Percentiles rank a stretch among this genome's conserved stretches.
These are phyloP conservation scores for Ailuropoda melanoleuca DNA, from an alignment of 2,113 vertebrate genomes.

Conservation along the genomic window DNA sequence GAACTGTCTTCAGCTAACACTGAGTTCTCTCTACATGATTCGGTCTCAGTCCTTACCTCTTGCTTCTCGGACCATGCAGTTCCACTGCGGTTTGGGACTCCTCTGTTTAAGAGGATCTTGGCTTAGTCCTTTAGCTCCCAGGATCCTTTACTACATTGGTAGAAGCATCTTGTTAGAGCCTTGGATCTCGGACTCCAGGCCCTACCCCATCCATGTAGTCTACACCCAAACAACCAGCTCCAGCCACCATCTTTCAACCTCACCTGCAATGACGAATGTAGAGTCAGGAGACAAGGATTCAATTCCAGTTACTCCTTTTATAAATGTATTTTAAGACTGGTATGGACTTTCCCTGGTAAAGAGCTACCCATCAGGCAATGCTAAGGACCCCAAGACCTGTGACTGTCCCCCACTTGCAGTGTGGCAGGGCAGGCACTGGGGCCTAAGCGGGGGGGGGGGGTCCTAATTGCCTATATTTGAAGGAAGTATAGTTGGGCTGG, in stretches of 20 bases:
- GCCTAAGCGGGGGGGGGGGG: rapidly evolving
- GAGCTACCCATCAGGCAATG: background rate
- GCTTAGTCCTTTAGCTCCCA: background rate
- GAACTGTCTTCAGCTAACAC: background rate
- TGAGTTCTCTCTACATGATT: background rate
- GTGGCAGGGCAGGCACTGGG: background rate
- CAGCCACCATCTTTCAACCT: background rate
- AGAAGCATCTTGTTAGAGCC: background rate
- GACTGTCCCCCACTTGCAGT: background rate
- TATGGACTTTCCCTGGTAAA: background rate
- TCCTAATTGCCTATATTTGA: background rate
- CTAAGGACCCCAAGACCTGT: background rate
- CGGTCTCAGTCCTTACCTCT: background rate
- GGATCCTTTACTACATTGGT: background rate
- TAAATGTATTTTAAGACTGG: background rate
- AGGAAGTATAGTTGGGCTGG: background rate
- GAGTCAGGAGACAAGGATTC: background rate
- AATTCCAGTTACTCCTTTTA: background rate
- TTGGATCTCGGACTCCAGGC: background rate
- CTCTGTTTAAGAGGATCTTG: background rate
- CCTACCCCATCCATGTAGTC: background rate
- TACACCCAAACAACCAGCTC: background rate
- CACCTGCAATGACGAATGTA: background rate
- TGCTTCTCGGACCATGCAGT: background rate
- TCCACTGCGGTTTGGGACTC: background rate